Evolutionary conservation across 2,888 invertebrate species (phyloP), one percentile per base, ranked within the genome.

Genomic region (Imbricaverruca yamaguchii): DNA sequence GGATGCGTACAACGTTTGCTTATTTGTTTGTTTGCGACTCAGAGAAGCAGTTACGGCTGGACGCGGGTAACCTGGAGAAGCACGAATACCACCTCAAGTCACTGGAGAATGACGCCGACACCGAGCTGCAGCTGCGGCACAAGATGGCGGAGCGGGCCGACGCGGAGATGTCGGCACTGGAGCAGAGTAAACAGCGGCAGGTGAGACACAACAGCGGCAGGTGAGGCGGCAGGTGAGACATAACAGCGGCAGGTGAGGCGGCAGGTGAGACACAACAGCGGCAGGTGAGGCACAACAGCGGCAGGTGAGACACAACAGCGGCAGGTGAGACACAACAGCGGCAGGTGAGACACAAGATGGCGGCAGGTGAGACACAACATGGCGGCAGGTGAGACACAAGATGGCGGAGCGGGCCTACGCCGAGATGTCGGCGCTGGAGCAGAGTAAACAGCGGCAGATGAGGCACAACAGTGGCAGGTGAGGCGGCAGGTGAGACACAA

Each of bases 31-130:
- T 23, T 39, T 80, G 69, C 79, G 65, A 82, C 84, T 84, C 82
- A 90, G 91, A 91, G 86, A 87, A 89, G 6, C 90, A 91, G 84
- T 85, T 91, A 7, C 88, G 87, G 0, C 88, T 89, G 80, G 91
- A 92, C 85, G 84, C 92, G 80, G 91, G 92, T 84, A 77, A 80
- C 53, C 57, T 80, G 39, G 81, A 81, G 61, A 61, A 77, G 53
- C 53, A 79, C 59, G 78, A 82, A 18, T 69, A 81, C 55, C 91
- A 69, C 69, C 69, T 69, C 39, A 69, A 69, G 69, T 69, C 69
- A 15, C 69, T 69, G 69, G 69, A 69, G 69, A 39, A 25, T 13
- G 69, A 69, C 69, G 69, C 69, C 39, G 69, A 69, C 39, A 69
- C 69, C 13, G 69, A 69, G 39, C 69, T 69, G 25, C 69, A 69